phyloP scores from a whole-genome alignment of 2,888 invertebrate genomes.

The Melieria picta region DNA sequence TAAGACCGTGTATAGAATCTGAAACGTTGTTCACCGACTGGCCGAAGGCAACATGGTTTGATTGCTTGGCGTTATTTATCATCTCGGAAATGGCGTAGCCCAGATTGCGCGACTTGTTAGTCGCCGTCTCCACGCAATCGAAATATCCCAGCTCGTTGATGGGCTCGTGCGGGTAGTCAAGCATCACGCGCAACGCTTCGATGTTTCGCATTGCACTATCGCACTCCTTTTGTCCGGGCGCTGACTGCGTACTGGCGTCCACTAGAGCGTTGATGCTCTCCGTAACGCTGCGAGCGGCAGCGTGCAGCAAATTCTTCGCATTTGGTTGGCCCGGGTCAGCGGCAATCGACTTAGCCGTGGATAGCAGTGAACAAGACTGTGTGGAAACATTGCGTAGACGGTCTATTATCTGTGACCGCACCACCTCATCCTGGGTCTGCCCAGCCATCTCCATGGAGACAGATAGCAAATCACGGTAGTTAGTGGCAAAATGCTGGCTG shows the following conservation, averaged over 20 bases:
- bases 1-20: slow-evolving; percentile 87
- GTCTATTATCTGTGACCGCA: slow-evolving; percentile 83
- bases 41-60: slow-evolving; percentile 86
- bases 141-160: slow-evolving; percentile 90
- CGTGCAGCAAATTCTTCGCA: slow-evolving; percentile 87
- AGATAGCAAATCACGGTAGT: slow-evolving; percentile 81
- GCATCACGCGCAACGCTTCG: slow-evolving; percentile 81
- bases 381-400: slow-evolving; percentile 89
- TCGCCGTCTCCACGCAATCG: slow-evolving; percentile 91
- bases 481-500: slow-evolving; percentile 80
- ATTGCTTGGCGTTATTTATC: slow-evolving; percentile 89
- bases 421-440: slow-evolving; percentile 79
- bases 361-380: slow-evolving; percentile 84
- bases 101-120: slow-evolving; percentile 85
- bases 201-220: slow-evolving; percentile 94
- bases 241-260: slow-evolving; percentile 77
- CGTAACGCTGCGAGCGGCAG: slow-evolving; percentile 89
- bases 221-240: slow-evolving; percentile 96
- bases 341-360: slow-evolving; percentile 88
- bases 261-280: slow-evolving; percentile 93
- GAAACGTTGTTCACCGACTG: slow-evolving; percentile 86
- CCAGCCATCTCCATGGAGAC: slow-evolving; percentile 88
- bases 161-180: slow-evolving; percentile 88
- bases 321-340: slow-evolving; percentile 91
- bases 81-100: slow-evolving; percentile 95